A percentile compares a stretch with the other conserved stretches of the same genome.
phyloP scores from a whole-genome alignment of 2,113 vertebrate genomes.

The Zapus hudsonius region DNA sequence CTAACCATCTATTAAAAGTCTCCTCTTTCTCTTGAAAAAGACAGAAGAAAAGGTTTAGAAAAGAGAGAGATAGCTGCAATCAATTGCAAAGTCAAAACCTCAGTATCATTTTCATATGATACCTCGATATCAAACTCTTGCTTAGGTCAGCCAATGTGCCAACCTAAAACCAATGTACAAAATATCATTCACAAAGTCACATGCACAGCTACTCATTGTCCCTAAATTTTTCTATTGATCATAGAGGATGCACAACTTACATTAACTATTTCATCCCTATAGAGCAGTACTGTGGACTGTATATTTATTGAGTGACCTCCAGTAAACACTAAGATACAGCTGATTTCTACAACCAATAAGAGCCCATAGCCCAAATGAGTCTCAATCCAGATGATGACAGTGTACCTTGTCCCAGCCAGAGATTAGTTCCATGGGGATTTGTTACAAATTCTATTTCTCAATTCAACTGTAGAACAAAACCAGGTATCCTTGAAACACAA shows the following conservation, averaged over 20 bases:
- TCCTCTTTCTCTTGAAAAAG: background rate
- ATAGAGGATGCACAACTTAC: background rate
- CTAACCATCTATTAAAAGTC: slow-evolving; percentile 6
- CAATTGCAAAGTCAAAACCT: background rate
- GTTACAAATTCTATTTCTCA: background rate
- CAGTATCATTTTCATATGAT: background rate
- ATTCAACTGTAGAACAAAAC: background rate
- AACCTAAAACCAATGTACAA: slow-evolving; percentile 34
- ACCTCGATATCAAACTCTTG: background rate
- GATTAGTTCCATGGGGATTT: background rate
- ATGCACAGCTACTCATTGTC: background rate
- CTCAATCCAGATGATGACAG: background rate
- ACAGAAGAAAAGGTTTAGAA: background rate
- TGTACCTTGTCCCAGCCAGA: background rate
- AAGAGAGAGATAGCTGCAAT: background rate
- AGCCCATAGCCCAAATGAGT: background rate
- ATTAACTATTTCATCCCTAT: background rate
- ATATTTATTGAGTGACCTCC: background rate
- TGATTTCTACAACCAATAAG: background rate
- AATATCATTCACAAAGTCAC: background rate
- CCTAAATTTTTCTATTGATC: slow-evolving; percentile 36
- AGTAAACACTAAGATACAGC: background rate
- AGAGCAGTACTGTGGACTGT: background rate
- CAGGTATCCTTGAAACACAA: background rate
- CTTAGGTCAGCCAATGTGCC: background rate